These are phyloP conservation scores for Ataeniobius toweri DNA, from an alignment of 2,797 vertebrate species.

Conservation along the genomic window DNA sequence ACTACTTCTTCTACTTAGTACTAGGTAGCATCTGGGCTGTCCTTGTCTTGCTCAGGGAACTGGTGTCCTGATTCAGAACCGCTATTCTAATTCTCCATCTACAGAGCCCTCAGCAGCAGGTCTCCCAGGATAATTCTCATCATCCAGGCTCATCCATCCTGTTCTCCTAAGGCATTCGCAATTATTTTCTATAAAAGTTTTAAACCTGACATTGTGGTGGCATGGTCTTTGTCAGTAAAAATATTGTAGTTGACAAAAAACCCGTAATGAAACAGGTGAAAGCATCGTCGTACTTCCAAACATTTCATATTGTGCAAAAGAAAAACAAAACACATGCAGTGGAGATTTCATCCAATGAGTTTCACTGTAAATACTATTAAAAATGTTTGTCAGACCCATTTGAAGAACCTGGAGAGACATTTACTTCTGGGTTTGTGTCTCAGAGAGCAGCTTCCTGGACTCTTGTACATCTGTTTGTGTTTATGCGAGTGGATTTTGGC, in stretches of 20 bases:
- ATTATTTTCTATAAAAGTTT: not conserved
- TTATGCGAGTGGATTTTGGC: constrained; percentile 11
- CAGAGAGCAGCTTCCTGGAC: not conserved
- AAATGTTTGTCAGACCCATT: constrained; percentile 2
- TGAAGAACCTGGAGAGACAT: constrained; percentile 4
- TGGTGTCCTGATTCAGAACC: not conserved
- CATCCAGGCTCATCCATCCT: not conserved
- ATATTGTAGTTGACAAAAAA: too few relatives aligned
- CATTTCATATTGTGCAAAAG: too few relatives aligned
- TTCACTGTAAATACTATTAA: not conserved
- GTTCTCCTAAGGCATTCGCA: not conserved
- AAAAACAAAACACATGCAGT: not conserved
- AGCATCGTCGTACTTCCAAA: too few relatives aligned
- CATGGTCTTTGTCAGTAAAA: not conserved
- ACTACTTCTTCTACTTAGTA: too few relatives aligned
- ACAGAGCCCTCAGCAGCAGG: too few relatives aligned
- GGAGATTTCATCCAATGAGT: not conserved
- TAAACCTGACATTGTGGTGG: not conserved
- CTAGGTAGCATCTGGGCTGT: too few relatives aligned
- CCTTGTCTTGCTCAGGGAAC: not conserved
- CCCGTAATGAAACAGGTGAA: not conserved
- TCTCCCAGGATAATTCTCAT: too few relatives aligned
- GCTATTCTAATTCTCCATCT: too few relatives aligned
- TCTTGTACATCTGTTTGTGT: not conserved
- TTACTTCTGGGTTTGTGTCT: constrained; percentile 27